Percentiles rank a stretch among this genome's conserved stretches.
Conservation (phyloP, 2,888 invertebrate species). For the Melieria picta region DNA sequence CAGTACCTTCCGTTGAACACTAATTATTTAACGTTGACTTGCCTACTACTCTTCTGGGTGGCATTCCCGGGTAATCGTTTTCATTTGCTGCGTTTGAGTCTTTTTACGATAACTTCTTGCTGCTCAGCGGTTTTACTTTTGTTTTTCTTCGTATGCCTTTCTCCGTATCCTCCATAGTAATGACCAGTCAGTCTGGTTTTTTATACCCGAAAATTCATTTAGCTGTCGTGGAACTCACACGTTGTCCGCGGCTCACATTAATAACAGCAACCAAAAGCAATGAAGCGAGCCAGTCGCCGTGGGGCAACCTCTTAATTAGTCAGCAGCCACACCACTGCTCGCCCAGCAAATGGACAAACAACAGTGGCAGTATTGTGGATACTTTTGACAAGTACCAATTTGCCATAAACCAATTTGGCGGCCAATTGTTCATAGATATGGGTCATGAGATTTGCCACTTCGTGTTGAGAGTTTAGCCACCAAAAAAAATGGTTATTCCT, state of each 20-base stretch:
- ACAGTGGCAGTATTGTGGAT: background rate
- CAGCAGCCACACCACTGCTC: slow-evolving; percentile 10
- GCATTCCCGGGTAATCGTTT: slow-evolving; percentile 33
- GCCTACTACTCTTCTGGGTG: slow-evolving; percentile 38
- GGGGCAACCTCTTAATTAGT: background rate
- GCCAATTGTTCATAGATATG: no score
- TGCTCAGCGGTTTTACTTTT: slow-evolving; percentile 37
- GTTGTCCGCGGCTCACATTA: slow-evolving; percentile 52
- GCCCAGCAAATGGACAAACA: slow-evolving; percentile 27
- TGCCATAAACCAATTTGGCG: no score
- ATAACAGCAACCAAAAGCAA: slow-evolving; percentile 43
- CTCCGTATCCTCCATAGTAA: no score
- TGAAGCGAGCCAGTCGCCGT: background rate
- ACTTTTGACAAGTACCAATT: no score
- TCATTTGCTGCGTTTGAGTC: slow-evolving; percentile 36
- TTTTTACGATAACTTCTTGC: background rate
- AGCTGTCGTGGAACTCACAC: slow-evolving; percentile 55
- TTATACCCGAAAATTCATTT: slow-evolving; percentile 37
- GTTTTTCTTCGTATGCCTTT: slow-evolving; percentile 13
- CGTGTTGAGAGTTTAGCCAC: no score
- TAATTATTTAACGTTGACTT: background rate
- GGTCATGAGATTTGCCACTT: no score
- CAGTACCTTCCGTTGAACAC: no score
- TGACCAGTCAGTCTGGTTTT: slow-evolving; percentile 3
- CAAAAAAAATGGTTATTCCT: no score